These are phyloP conservation scores for Tachuris rubrigastra DNA, from an alignment of 2,113 vertebrate species.

Conservation along the genomic window DNA sequence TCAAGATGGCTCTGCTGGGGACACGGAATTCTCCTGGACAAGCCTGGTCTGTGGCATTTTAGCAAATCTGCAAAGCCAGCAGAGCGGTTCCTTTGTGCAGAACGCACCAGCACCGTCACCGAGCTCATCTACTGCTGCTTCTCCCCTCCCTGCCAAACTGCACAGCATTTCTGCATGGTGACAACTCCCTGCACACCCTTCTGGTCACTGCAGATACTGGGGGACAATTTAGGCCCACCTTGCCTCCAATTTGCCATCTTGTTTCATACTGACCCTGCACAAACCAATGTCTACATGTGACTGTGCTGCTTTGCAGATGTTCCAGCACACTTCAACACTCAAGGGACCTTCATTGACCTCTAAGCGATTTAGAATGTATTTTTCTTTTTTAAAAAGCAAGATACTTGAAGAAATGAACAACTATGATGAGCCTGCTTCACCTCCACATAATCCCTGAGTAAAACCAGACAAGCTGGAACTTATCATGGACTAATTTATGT, in stretches of 20 bases:
- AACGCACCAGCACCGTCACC: background rate
- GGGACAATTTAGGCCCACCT: background rate
- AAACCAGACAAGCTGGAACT: background rate
- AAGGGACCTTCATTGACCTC: background rate
- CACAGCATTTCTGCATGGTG: fast-evolving
- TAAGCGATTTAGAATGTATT: background rate
- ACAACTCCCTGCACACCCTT: background rate
- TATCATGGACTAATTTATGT: background rate
- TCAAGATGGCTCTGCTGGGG: background rate
- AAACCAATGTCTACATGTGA: fast-evolving
- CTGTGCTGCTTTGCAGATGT: background rate
- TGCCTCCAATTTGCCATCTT: background rate
- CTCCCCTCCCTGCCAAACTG: background rate
- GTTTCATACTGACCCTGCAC: background rate
- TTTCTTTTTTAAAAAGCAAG: background rate
- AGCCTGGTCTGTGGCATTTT: background rate
- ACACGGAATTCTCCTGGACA: background rate
- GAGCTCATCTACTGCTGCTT: background rate
- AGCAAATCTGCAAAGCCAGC: background rate
- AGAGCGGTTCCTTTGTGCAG: background rate
- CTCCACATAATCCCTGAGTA: background rate
- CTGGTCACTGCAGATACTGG: background rate
- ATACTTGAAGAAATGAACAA: background rate
- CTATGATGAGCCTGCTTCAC: background rate
- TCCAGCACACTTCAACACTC: background rate